A percentile compares a stretch with the other conserved stretches of the same genome.
Conservation (phyloP, 2,113 vertebrate species). For the Tonatia bakeri region DNA sequence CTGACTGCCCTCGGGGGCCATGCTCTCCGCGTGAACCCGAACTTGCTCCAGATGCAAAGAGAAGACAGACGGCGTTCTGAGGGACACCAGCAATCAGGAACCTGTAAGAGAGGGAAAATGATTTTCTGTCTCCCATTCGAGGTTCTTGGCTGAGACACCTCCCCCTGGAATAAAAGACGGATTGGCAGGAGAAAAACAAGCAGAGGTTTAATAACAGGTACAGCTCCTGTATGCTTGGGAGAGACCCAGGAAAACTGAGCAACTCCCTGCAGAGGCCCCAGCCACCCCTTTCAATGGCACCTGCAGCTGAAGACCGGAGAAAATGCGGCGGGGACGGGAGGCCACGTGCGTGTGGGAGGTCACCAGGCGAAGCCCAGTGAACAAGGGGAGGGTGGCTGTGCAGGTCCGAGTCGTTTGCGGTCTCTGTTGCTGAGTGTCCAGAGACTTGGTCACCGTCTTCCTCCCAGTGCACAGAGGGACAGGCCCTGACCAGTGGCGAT, state of each 20-base stretch:
- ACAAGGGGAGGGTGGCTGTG: no score
- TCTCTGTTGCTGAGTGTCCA: no score
- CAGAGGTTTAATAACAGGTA: not conserved
- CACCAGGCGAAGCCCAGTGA: no score
- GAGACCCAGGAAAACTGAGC: not conserved
- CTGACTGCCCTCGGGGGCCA: not conserved
- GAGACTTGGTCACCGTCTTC: no score
- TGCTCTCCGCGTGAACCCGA: not conserved
- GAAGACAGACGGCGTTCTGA: not conserved
- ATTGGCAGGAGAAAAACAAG: not conserved
- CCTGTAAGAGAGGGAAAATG: no score
- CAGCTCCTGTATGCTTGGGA: not conserved
- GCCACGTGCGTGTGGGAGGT: no score
- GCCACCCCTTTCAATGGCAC: no score
- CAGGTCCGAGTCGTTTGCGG: accelerated
- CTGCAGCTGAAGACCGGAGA: no score
- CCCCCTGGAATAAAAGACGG: not conserved
- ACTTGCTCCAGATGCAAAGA: not conserved
- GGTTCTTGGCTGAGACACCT: not conserved
- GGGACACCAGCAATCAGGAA: not conserved
- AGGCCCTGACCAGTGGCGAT: no score
- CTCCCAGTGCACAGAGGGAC: no score
- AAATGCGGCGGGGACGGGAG: no score
- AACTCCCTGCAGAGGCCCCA: not conserved
- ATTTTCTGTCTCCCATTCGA: not conserved